phyloP scores from a whole-genome alignment of 2,113 vertebrate genomes.

The Paralichthys olivaceus region DNA sequence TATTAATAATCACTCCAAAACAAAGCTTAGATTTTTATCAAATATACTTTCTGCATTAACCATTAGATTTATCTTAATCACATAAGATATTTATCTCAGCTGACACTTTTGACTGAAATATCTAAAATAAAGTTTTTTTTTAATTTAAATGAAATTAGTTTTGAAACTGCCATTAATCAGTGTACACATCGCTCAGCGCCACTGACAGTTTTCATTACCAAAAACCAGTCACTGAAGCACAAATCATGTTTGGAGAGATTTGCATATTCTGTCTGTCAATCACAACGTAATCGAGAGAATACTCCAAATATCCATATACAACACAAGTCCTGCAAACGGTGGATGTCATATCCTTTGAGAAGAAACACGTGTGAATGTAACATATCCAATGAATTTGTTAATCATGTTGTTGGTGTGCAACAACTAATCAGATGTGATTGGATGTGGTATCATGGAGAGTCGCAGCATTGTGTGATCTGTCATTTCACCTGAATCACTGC shows the following conservation, averaged over 20 bases:
- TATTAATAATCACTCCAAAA: slow-evolving; percentile 57
- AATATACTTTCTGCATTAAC: slow-evolving; percentile 32
- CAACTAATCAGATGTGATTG: slow-evolving; percentile 30
- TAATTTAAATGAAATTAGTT: slow-evolving; percentile 33
- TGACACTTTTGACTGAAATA: slow-evolving; percentile 12
- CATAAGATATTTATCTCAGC: slow-evolving; percentile 31
- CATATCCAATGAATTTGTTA: neutral
- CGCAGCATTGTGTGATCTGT: slow-evolving; percentile 49
- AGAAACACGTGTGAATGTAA: slow-evolving; percentile 10
- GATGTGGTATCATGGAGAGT: slow-evolving; percentile 5
- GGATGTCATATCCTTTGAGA: neutral
- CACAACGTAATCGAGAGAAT: slow-evolving; percentile 3
- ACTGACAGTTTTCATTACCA: slow-evolving; percentile 48
- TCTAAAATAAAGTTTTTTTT: slow-evolving; percentile 12
- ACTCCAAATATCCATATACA: neutral
- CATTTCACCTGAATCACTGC: slow-evolving; percentile 80
- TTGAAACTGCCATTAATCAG: slow-evolving; percentile 54
- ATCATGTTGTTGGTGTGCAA: neutral
- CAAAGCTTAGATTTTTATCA: slow-evolving; percentile 37
- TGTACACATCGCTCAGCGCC: slow-evolving; percentile 24
- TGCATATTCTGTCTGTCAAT: slow-evolving; percentile 40
- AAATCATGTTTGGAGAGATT: slow-evolving; percentile 29
- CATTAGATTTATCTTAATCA: slow-evolving; percentile 45
- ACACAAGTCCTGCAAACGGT: neutral
- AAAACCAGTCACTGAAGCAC: slow-evolving; percentile 28